These are phyloP conservation scores for Vireo altiloquus DNA, from an alignment of 2,113 vertebrate genomes.

Conservation along the genomic window DNA sequence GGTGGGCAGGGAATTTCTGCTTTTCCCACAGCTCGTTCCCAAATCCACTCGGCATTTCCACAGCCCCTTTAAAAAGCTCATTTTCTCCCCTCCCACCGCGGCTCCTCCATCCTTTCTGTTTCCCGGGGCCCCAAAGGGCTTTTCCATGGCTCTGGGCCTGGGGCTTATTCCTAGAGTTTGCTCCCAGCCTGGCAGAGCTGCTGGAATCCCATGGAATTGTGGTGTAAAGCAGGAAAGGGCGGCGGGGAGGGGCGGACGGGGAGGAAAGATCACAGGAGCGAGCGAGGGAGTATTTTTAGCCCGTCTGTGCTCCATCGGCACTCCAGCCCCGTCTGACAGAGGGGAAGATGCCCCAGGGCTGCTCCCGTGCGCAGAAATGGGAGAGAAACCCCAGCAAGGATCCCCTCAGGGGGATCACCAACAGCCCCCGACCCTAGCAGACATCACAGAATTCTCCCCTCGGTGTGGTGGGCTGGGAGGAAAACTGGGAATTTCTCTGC, in stretches of 20 bases:
- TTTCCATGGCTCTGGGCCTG: not conserved
- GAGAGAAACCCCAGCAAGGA: not conserved
- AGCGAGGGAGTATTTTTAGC: constrained; percentile 31
- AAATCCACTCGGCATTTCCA: not conserved
- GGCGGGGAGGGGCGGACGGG: not conserved
- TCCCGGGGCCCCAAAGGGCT: not conserved
- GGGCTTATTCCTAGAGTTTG: not conserved
- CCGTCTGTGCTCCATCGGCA: not conserved
- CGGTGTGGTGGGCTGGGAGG: rapidly evolving
- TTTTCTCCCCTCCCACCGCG: rapidly evolving
- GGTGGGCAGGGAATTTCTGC: not conserved
- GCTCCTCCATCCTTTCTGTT: not conserved
- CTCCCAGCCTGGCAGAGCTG: not conserved
- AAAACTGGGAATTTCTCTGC: not conserved
- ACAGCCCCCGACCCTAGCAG: rapidly evolving
- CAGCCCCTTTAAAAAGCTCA: rapidly evolving
- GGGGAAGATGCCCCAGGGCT: not conserved
- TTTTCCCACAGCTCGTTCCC: not conserved
- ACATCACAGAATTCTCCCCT: not conserved
- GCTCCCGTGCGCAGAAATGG: not conserved
- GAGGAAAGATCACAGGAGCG: not conserved
- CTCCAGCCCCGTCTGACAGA: not conserved
- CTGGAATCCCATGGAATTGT: not conserved
- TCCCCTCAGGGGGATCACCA: rapidly evolving
- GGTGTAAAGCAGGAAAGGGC: not conserved